Conservation (phyloP, 2,797 vertebrate genomes). For the Phataginus tricuspis region DNA sequence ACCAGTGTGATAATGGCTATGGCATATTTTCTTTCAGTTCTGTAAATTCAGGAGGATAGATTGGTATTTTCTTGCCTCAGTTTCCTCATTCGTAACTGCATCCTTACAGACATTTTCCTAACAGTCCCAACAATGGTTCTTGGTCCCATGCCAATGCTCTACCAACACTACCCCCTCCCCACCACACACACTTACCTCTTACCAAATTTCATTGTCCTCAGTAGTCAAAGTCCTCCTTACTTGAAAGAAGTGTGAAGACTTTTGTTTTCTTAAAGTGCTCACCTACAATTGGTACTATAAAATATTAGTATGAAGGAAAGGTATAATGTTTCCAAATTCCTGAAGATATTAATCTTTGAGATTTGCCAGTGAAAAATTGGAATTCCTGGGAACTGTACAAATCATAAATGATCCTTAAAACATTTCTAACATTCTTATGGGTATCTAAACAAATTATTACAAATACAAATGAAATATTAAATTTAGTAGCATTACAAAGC, state of each 20-base stretch:
- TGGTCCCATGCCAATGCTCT: neutral
- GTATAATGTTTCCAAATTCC: neutral
- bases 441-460: neutral
- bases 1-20: neutral
- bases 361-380: neutral
- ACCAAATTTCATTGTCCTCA: neutral
- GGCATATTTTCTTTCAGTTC: neutral
- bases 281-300: neutral
- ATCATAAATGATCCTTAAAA: conserved; percentile 13
- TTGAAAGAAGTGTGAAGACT: neutral
- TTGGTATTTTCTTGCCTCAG: neutral
- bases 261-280: neutral
- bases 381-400: neutral
- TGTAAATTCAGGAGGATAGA: neutral
- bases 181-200: neutral
- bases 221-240: neutral
- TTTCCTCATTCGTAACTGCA: neutral
- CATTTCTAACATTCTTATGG: neutral
- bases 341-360: neutral
- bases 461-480: neutral
- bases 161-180: too few species aligned
- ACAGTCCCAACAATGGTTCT: neutral
- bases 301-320: neutral
- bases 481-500: neutral
- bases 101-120: neutral